These are phyloP conservation scores for Phoebastria nigripes DNA, from an alignment of 2,797 vertebrate genomes.

Conservation along the genomic window DNA sequence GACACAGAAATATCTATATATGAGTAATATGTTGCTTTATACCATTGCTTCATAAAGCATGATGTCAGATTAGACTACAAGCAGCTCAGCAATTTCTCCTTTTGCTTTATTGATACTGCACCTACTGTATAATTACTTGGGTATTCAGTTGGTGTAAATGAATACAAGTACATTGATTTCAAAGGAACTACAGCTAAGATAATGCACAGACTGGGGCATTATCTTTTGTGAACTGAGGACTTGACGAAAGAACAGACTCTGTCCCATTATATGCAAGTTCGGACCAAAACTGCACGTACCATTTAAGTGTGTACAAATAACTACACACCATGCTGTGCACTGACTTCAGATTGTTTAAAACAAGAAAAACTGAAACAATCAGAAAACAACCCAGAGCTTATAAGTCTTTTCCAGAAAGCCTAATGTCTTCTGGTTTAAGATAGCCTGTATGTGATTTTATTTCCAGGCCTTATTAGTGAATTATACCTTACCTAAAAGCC, in stretches of 20 bases:
- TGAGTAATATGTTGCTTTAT: neutral
- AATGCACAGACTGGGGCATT: neutral
- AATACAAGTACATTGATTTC: neutral
- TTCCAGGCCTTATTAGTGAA: neutral
- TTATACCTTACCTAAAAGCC: neutral
- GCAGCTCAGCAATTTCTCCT: neutral
- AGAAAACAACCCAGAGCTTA: neutral
- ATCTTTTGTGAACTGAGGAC: neutral
- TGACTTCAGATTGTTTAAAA: neutral
- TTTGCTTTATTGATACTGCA: neutral
- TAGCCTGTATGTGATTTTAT: neutral
- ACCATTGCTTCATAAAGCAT: neutral
- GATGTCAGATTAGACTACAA: neutral
- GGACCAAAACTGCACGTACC: neutral
- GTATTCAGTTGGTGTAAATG: neutral
- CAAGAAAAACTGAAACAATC: neutral
- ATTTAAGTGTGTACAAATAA: neutral
- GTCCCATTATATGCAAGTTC: neutral
- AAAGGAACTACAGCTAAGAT: neutral
- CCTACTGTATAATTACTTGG: neutral
- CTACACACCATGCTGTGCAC: neutral
- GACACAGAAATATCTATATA: neutral
- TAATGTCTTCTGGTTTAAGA: neutral
- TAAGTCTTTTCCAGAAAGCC: neutral
- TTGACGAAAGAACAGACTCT: neutral